These are phyloP conservation scores for Ormyrus labotus DNA, from an alignment of 2,888 invertebrate species.

Conservation along the genomic window DNA sequence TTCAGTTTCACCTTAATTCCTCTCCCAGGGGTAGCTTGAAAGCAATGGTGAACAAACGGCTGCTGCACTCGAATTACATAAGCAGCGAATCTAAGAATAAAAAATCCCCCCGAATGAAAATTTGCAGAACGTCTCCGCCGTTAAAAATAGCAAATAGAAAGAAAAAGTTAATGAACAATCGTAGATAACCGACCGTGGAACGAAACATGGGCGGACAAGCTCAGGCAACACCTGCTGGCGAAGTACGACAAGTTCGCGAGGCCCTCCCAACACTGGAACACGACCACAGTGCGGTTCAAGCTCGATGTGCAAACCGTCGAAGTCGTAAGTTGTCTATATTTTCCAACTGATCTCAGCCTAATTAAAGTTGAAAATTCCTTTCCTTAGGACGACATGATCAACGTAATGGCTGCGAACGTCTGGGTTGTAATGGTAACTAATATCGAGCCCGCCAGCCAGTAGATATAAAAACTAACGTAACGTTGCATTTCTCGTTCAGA, in stretches of 20 bases:
- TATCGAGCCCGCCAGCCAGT: neutral
- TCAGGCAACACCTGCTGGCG: constrained; percentile 79
- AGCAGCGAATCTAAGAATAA: too few species aligned
- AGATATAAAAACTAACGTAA: neutral
- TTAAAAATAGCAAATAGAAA: constrained; percentile 24
- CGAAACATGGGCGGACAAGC: constrained; percentile 78
- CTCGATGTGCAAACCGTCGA: constrained; percentile 82
- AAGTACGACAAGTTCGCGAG: constrained; percentile 79
- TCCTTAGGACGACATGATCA: constrained; percentile 52
- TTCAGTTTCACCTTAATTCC: too few species aligned
- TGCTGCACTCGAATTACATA: too few species aligned
- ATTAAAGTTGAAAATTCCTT: neutral
- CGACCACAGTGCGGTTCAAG: constrained; percentile 77
- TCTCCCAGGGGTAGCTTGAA: too few species aligned
- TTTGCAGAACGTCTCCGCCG: neutral
- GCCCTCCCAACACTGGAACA: constrained; percentile 77
- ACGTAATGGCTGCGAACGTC: constrained; percentile 55
- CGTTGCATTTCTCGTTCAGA: constrained; percentile 74
- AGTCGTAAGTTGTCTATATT: constrained; percentile 68
- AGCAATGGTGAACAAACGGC: too few species aligned
- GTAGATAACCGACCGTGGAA: constrained; percentile 74
- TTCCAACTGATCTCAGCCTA: too few species aligned
- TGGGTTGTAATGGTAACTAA: constrained; percentile 54
- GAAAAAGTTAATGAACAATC: constrained; percentile 19
- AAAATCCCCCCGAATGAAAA: too few species aligned